phyloP scores from a whole-genome alignment of 2,113 vertebrate genomes.

The Steatornis caripensis region DNA sequence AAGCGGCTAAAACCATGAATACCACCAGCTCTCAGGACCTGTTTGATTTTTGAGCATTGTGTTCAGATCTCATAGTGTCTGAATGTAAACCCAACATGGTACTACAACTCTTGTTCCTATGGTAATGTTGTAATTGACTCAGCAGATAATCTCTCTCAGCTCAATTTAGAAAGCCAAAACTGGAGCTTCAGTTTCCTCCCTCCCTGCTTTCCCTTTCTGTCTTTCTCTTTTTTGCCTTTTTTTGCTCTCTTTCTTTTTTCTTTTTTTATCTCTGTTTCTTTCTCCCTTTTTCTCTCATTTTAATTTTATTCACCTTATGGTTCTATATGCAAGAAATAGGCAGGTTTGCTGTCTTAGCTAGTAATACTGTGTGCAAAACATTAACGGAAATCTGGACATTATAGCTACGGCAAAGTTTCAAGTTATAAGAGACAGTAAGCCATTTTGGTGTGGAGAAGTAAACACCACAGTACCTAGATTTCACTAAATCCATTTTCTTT shows the following conservation, averaged over 20 bases:
- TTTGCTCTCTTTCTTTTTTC: too few relatives aligned
- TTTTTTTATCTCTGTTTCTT: too few relatives aligned
- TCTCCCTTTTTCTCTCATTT: neutral
- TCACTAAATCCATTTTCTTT: neutral
- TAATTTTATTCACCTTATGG: neutral
- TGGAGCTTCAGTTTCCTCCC: neutral
- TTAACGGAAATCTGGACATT: neutral
- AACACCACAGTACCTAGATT: neutral
- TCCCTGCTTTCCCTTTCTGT: neutral
- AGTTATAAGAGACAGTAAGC: neutral
- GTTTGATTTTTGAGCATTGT: neutral
- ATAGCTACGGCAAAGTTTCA: neutral
- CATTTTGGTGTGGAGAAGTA: neutral
- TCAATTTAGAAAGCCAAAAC: neutral
- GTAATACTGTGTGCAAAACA: neutral
- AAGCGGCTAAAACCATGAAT: neutral
- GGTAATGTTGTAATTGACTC: neutral
- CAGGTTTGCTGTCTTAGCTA: neutral
- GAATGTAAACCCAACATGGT: neutral
- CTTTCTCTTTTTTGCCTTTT: neutral
- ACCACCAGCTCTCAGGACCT: neutral
- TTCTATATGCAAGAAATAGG: neutral
- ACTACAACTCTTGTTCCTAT: neutral
- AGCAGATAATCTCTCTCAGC: neutral
- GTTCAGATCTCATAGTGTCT: neutral